phyloP scores from a whole-genome alignment of 2,888 invertebrate species.

The Drosophila ustulata region DNA sequence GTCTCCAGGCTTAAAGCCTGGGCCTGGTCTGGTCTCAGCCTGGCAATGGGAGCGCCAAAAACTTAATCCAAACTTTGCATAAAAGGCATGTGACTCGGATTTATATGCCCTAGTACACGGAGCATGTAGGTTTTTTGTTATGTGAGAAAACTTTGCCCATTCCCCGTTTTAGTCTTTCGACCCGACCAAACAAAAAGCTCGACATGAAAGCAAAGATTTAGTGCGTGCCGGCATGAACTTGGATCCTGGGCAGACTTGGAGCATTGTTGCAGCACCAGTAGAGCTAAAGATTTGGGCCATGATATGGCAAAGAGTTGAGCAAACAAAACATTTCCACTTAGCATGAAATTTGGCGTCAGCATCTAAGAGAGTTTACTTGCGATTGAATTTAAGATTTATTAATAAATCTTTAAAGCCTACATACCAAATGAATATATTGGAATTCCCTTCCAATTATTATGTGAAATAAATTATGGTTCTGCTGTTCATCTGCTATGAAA shows the following conservation, averaged over 20 bases:
- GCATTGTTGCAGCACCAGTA: slow-evolving; percentile 52
- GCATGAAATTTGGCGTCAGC: slow-evolving; percentile 18
- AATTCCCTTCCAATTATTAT: not conserved
- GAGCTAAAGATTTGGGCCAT: slow-evolving; percentile 44
- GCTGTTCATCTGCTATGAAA: not conserved
- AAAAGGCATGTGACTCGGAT: slow-evolving; percentile 73
- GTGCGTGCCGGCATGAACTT: slow-evolving; percentile 76
- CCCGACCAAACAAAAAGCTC: slow-evolving; percentile 60
- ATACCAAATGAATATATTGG: not conserved
- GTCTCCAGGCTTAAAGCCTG: slow-evolving; percentile 2
- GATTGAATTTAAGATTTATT: slow-evolving; percentile 9
- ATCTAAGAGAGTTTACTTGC: slow-evolving; percentile 8
- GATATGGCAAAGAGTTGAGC: slow-evolving; percentile 50
- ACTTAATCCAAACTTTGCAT: slow-evolving; percentile 79
- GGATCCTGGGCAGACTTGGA: slow-evolving; percentile 39
- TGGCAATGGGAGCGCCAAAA: slow-evolving; percentile 52
- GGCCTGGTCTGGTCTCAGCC: slow-evolving; percentile 22
- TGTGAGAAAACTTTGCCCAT: slow-evolving; percentile 57
- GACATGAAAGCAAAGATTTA: slow-evolving; percentile 79
- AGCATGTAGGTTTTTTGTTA: slow-evolving; percentile 56
- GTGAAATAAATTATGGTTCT: not conserved
- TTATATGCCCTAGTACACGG: slow-evolving; percentile 49
- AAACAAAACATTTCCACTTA: slow-evolving; percentile 34
- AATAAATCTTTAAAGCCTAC: slow-evolving; percentile 5
- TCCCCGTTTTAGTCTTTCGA: slow-evolving; percentile 49